Evolutionary conservation across 2,113 vertebrate species (phyloP), one percentile per base, ranked within the genome.

Genomic region (Zingel zingel): DNA sequence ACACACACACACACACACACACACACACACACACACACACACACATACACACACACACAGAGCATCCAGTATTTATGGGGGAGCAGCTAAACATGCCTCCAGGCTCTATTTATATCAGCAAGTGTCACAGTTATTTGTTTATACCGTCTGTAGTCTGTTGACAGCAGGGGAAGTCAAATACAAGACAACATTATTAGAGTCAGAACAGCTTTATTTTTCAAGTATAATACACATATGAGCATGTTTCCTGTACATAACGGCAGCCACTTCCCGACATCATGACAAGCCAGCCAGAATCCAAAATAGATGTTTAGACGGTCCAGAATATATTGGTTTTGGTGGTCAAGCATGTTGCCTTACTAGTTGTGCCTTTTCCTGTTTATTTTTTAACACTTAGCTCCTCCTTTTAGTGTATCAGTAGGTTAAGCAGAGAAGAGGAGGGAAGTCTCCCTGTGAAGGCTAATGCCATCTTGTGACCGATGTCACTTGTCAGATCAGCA

Each of bases 401-500:
- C 76, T 71, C 25, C 73, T 80, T 33, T 64, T 15, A 76, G 36
- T 10, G 33, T 30, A 64, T 77, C 79, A 48, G 16, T 50, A 11
- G 50, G 74, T 83, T 70, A 53, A 66, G 57, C 11, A 23, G 23
- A 27, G 69, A n/a, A 43, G 66, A 50, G 57, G 53, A 57, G 51
- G 62, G 23, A 58, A 47, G 78, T 76, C 64, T 77, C 66, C 2
- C 50, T 33, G 45, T 56, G 48, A 61, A 71, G 70, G 57, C 71
- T 73, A 70, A 84, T 74, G 56, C 77, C 74, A 61, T 72, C 71
- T 67, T 79, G 76, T 88, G 87, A 88, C 86, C 45, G 23, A 58
- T 74, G 81, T 84, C 45, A 33, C 80, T 66, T 16, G 27, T 80
- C 81, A 59, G 82, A 74, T 87, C 88, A 65, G 87, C 87, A 80